phyloP scores from a whole-genome alignment of 2,113 vertebrate species.

The Pholis gunnellus region DNA sequence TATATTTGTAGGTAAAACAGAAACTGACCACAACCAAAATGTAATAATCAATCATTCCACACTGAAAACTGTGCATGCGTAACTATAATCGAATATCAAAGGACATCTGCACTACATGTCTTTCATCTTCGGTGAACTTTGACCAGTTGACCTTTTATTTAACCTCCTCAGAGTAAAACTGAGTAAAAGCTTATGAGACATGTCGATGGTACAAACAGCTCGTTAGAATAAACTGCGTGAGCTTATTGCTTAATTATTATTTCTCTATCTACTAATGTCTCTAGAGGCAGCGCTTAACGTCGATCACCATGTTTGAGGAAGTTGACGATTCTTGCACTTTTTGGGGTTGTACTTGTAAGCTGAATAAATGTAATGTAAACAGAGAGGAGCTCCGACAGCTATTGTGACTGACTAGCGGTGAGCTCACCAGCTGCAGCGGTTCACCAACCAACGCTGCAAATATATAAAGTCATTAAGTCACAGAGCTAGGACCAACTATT shows the following conservation, averaged over 20 bases:
- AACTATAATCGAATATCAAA: background rate
- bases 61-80: background rate
- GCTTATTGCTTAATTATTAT: no score
- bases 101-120: background rate
- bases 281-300: background rate
- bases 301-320: background rate
- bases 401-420: background rate
- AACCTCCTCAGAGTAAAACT: background rate
- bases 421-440: background rate
- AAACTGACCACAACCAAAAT: background rate
- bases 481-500: background rate
- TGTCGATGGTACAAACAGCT: background rate
- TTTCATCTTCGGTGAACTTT: background rate
- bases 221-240: background rate
- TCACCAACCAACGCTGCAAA: background rate
- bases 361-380: background rate
- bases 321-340: background rate
- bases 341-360: background rate
- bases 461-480: background rate
- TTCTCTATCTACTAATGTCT: background rate
- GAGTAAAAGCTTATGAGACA: background rate
- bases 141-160: conserved; percentile 11
- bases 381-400: background rate
- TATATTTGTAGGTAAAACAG: background rate
- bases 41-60: background rate